These are phyloP conservation scores for Spialia ferax DNA, from an alignment of 2,888 invertebrate genomes.

Conservation along the genomic window DNA sequence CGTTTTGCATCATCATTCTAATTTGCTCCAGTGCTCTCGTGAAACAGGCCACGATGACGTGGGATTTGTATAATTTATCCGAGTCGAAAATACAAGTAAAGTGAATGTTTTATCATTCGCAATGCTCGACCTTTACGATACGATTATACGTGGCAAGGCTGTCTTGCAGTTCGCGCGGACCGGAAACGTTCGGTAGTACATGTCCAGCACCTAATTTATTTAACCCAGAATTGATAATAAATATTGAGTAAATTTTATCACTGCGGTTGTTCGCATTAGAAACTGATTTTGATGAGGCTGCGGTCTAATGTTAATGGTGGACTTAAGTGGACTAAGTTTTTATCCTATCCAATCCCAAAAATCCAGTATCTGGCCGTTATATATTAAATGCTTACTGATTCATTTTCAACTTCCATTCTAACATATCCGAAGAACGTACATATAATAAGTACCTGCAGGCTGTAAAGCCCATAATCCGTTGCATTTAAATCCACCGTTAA, in stretches of 20 bases:
- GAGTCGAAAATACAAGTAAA: constrained; percentile 29
- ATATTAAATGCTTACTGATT: too few relatives aligned
- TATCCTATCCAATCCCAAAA: too few relatives aligned
- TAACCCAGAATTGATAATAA: not conserved
- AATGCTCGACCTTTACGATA: constrained; percentile 41
- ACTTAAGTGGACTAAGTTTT: too few relatives aligned
- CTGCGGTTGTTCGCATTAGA: not conserved
- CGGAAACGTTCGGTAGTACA: constrained; percentile 22
- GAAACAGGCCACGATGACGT: constrained; percentile 10
- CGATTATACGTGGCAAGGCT: constrained; percentile 34
- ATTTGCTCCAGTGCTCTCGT: constrained; percentile 17
- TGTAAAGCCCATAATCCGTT: not conserved
- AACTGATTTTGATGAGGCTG: not conserved
- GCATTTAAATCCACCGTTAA: not conserved
- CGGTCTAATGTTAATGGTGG: too few relatives aligned
- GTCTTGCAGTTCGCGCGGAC: constrained; percentile 13
- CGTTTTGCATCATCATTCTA: constrained; percentile 12
- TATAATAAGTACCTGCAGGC: not conserved
- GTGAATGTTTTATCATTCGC: constrained; percentile 42
- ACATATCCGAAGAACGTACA: not conserved
- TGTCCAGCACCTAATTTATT: constrained; percentile 21
- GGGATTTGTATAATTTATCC: constrained; percentile 30
- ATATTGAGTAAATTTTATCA: not conserved
- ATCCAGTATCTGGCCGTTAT: too few relatives aligned
- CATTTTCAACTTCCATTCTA: too few relatives aligned